A percentile compares a stretch with the other conserved stretches of the same genome.
Evolutionary conservation across 2,797 vertebrate species (phyloP).

Genomic region (Siniperca undulata): DNA sequence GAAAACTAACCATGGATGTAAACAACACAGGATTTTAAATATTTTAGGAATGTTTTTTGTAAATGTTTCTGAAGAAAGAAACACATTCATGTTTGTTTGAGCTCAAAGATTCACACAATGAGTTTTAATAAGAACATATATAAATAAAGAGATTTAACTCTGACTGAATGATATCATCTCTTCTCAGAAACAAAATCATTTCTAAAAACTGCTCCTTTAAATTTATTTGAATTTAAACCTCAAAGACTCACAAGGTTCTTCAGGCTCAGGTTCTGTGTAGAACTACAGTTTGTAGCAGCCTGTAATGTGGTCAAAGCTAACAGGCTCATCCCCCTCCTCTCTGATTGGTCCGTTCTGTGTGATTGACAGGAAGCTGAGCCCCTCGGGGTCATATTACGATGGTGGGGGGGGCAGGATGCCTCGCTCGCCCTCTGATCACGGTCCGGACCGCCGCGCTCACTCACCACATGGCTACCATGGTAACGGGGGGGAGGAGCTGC

Average conservation of each 20-base stretch:
- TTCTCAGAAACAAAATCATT: too few species aligned
- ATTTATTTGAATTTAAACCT: background rate
- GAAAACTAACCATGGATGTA: too few species aligned
- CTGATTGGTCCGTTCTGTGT: slow-evolving; percentile 34
- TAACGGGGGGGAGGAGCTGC: slow-evolving; percentile 58
- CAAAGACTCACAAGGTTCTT: background rate
- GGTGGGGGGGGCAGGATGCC: slow-evolving; percentile 84
- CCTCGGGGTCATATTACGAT: slow-evolving; percentile 88
- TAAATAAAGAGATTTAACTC: too few species aligned
- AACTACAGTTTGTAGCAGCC: background rate
- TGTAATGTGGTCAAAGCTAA: background rate
- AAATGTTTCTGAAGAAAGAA: too few species aligned
- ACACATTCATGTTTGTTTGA: too few species aligned
- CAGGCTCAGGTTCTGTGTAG: background rate
- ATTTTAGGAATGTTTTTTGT: too few species aligned
- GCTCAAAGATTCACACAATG: too few species aligned
- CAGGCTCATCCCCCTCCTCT: background rate
- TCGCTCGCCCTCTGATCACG: slow-evolving; percentile 91
- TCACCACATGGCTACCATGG: slow-evolving; percentile 76
- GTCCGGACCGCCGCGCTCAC: slow-evolving; percentile 84
- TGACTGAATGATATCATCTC: too few species aligned
- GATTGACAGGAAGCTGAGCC: slow-evolving; percentile 88
- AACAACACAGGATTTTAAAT: too few species aligned
- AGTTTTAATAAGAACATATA: too few species aligned
- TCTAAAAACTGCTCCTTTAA: background rate